A percentile compares a stretch with the other conserved stretches of the same genome.
These are phyloP conservation scores for Itoplectis maculator DNA, from an alignment of 2,888 invertebrate genomes.

Conservation along the genomic window DNA sequence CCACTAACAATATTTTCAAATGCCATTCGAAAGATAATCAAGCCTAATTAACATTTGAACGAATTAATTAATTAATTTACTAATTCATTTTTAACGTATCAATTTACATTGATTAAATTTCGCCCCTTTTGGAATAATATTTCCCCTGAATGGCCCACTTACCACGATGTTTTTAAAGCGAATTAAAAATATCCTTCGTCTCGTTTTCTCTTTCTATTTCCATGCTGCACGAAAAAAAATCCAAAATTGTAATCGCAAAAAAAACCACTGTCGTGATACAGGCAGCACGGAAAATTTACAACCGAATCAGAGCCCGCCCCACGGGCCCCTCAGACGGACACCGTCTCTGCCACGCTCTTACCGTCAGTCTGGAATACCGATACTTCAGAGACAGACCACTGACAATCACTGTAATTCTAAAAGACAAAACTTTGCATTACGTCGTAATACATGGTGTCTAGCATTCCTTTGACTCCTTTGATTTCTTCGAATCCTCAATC, in stretches of 20 bases:
- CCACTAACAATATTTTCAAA: not conserved
- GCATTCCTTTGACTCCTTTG: not conserved
- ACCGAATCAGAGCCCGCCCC: slow-evolving; percentile 82
- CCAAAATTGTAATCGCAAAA: slow-evolving; percentile 21
- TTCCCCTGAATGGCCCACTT: not conserved
- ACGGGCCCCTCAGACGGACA: slow-evolving; percentile 86
- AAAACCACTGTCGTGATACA: slow-evolving; percentile 76
- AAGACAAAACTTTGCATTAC: slow-evolving; percentile 35
- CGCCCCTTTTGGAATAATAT: slow-evolving; percentile 2
- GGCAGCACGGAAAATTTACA: slow-evolving; percentile 88
- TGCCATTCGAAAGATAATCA: slow-evolving; percentile 10
- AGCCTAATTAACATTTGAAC: not conserved
- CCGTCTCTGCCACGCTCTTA: slow-evolving; percentile 87
- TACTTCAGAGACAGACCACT: slow-evolving; percentile 84
- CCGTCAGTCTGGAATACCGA: slow-evolving; percentile 88
- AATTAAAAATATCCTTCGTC: slow-evolving; percentile 38
- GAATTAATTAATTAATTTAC: not conserved
- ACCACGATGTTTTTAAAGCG: not conserved
- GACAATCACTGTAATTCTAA: slow-evolving; percentile 83
- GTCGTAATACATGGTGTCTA: slow-evolving; percentile 2
- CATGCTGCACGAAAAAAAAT: slow-evolving; percentile 80
- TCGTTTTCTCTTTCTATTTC: slow-evolving; percentile 73
- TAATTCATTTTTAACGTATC: not conserved
- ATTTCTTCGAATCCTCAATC: not conserved
- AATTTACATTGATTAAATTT: not conserved